Evolutionary conservation across 2,113 vertebrate genomes (phyloP), one percentile per base, ranked within the genome.

Genomic region (Illadopsis cleaveri): DNA sequence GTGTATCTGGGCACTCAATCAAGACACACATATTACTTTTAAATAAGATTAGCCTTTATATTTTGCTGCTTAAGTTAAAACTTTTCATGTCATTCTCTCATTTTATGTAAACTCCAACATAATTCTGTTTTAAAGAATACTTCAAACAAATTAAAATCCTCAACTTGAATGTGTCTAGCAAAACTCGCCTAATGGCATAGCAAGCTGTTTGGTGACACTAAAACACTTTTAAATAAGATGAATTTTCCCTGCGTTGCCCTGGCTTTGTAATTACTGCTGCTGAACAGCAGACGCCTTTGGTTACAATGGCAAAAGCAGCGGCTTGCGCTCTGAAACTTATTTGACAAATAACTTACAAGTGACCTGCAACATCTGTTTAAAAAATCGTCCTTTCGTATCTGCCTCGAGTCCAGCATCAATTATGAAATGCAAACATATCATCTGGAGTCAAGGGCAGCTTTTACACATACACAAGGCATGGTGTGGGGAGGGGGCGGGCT

Each of bases 51-150:
- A 98, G 97, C 96, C 97, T 98, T 98, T 98, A 98, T 98, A 98
- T 98, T 98, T 98, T 98, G 98, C 98, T 98, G 98, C 98, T 98
- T 98, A 98, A 98, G 97, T 98, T 98, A 98, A 98, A 98, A 98
- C 98, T 98, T 98, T 98, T 98, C 98, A 98, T 98, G 98, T 98
- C 98, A 98, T 98, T 98, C 98, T 98, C 98, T 97, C 96, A 97
- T 98, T 98, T 98, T 98, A 98, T 97, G 98, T 98, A 98, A 98
- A 98, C 98, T 98, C 97, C 96, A 97, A 89, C 97, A 94, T 98
- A 98, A 98, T 98, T 98, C 98, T 97, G 97, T 98, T 98, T 96
- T 93, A 97, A 97, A 96, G 97, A 98, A 98, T 96, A 98, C 97
- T 97, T 98, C 96, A 97, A 97, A 97, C 96, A 98, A 98, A 98